phyloP scores from a whole-genome alignment of 2,888 invertebrate species.

The Lithophane ornitopus region DNA sequence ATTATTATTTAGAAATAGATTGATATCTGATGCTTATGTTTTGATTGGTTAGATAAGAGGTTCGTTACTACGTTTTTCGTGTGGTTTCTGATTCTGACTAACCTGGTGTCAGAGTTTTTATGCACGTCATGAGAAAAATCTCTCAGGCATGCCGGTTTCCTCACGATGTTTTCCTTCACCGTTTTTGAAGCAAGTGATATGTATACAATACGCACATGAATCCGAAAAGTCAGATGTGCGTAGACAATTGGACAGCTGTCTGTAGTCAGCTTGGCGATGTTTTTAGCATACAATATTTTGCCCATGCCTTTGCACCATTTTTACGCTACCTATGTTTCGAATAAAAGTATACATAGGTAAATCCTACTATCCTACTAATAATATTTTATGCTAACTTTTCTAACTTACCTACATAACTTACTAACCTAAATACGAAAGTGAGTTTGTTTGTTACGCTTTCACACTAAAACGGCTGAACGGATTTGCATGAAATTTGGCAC shows the following conservation, averaged over 20 bases:
- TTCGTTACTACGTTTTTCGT: constrained; percentile 10
- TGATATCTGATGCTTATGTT: constrained; percentile 1
- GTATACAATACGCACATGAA: too few species aligned
- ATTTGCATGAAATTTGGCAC: too few species aligned
- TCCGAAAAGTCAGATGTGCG: background rate
- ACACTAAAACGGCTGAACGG: too few species aligned
- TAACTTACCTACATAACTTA: too few species aligned
- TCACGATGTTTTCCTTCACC: too few species aligned
- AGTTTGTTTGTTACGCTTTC: too few species aligned
- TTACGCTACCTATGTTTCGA: background rate
- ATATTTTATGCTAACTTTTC: too few species aligned
- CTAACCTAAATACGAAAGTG: background rate
- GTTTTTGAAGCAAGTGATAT: too few species aligned
- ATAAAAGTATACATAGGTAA: background rate
- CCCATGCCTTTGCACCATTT: background rate
- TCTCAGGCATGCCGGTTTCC: too few species aligned
- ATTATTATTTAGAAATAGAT: constrained; percentile 28
- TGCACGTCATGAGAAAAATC: too few species aligned
- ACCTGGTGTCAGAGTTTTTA: too few species aligned
- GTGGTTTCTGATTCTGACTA: too few species aligned
- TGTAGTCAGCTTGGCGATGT: background rate
- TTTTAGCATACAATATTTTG: background rate
- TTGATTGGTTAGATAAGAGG: constrained; percentile 18
- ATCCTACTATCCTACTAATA: background rate
- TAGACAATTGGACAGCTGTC: background rate